phyloP scores from a whole-genome alignment of 2,888 invertebrate genomes.

The Leptopterna dolabrata region DNA sequence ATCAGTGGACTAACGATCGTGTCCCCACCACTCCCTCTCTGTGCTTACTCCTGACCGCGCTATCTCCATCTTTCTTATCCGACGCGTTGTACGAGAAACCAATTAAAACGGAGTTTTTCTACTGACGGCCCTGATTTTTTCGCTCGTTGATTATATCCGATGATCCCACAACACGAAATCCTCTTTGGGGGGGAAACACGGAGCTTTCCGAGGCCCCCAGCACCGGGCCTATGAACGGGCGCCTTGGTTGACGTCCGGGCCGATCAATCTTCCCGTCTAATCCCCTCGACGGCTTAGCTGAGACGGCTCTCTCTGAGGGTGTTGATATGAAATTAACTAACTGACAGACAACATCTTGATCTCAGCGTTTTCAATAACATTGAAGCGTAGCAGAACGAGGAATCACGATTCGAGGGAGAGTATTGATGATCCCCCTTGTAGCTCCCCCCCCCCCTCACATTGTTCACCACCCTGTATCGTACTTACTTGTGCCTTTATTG shows the following conservation, averaged over 20 bases:
- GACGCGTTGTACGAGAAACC: constrained; percentile 28
- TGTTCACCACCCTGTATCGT: too few species aligned
- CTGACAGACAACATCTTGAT: background rate
- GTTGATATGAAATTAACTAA: background rate
- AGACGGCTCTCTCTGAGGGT: background rate
- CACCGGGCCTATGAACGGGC: background rate
- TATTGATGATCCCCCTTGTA: too few species aligned
- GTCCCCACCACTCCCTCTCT: background rate
- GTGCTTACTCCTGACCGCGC: background rate
- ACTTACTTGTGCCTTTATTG: too few species aligned
- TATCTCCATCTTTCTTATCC: constrained; percentile 30
- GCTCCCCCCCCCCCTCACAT: too few species aligned
- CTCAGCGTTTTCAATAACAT: background rate
- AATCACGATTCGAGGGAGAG: too few species aligned
- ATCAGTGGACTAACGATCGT: constrained; percentile 18
- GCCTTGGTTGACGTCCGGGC: background rate
- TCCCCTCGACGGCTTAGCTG: background rate
- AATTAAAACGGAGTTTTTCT: constrained; percentile 40
- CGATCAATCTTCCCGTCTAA: background rate
- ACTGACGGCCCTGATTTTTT: background rate
- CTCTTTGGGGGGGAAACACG: background rate
- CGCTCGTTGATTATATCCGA: constrained; percentile 27
- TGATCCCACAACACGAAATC: constrained; percentile 17
- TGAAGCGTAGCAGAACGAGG: background rate
- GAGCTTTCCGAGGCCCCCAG: background rate